Percentiles rank a stretch among this genome's conserved stretches.
phyloP scores from a whole-genome alignment of 2,113 vertebrate genomes.

The Periophthalmodon schlosseri region DNA sequence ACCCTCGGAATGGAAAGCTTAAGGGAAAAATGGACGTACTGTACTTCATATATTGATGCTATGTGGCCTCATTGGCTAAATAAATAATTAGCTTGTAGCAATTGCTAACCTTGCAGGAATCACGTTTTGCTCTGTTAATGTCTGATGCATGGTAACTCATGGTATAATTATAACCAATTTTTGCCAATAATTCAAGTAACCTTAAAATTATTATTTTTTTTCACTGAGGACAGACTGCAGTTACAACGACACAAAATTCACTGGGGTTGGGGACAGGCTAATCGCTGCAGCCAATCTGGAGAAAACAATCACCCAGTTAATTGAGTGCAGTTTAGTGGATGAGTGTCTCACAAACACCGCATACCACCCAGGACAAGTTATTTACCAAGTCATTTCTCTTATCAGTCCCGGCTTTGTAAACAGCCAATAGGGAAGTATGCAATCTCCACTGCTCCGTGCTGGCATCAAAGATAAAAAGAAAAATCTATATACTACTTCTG shows the following conservation, averaged over 20 bases:
- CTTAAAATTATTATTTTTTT: constrained; percentile 33
- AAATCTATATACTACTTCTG: constrained; percentile 29
- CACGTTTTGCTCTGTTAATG: background rate
- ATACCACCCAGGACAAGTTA: constrained; percentile 47
- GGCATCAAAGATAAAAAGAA: constrained; percentile 36
- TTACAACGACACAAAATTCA: constrained; percentile 21
- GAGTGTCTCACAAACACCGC: constrained; percentile 55
- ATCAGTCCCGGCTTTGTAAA: constrained; percentile 74
- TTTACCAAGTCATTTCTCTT: constrained; percentile 76
- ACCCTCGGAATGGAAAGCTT: background rate
- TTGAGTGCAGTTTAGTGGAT: constrained; percentile 71
- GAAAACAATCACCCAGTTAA: constrained; percentile 76
- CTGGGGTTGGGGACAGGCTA: constrained; percentile 38
- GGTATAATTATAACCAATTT: constrained; percentile 48
- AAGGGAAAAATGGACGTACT: background rate
- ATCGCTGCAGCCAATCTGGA: constrained; percentile 67
- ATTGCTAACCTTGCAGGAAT: background rate
- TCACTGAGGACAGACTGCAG: background rate
- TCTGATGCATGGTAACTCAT: constrained; percentile 21
- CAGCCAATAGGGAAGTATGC: constrained; percentile 70
- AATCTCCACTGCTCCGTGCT: constrained; percentile 66
- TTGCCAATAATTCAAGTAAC: constrained; percentile 44
- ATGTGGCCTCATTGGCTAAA: background rate
- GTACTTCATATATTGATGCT: background rate
- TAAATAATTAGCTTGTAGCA: background rate